These are phyloP conservation scores for Meteorus sp. DNA, from an alignment of 1,140 invertebrate genomes.

Conservation along the genomic window DNA sequence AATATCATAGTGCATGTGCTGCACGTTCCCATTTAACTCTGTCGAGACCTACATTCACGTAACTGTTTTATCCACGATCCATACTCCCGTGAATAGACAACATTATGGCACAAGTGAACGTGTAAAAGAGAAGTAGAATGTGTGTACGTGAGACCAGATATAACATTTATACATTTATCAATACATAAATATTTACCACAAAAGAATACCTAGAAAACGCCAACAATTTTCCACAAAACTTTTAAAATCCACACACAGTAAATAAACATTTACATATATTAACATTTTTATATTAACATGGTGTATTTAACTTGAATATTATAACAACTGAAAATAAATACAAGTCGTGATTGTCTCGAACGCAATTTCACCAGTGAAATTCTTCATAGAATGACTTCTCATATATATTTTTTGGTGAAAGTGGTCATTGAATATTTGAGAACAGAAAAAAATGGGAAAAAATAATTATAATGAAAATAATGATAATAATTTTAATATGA, in stretches of 20 bases:
- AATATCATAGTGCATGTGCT: background rate
- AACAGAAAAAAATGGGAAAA: background rate
- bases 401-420: too few species aligned
- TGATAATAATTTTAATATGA: background rate
- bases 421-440: too few species aligned
- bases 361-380: too few species aligned
- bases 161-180: background rate
- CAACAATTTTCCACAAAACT: background rate
- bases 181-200: background rate
- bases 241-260: background rate
- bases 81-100: background rate
- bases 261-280: too few species aligned
- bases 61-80: conserved; percentile 10
- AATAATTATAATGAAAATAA: background rate
- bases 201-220: background rate
- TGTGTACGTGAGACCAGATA: background rate
- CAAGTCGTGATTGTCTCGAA: too few species aligned
- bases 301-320: too few species aligned
- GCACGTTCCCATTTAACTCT: background rate
- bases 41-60: conserved; percentile 5
- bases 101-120: background rate
- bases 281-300: too few species aligned
- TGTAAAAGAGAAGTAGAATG: background rate
- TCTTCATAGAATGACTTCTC: too few species aligned
- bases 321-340: too few species aligned